A percentile compares a stretch with the other conserved stretches of the same genome.
These are phyloP conservation scores for Troilus luridus DNA, from an alignment of 2,888 invertebrate species.

Conservation along the genomic window DNA sequence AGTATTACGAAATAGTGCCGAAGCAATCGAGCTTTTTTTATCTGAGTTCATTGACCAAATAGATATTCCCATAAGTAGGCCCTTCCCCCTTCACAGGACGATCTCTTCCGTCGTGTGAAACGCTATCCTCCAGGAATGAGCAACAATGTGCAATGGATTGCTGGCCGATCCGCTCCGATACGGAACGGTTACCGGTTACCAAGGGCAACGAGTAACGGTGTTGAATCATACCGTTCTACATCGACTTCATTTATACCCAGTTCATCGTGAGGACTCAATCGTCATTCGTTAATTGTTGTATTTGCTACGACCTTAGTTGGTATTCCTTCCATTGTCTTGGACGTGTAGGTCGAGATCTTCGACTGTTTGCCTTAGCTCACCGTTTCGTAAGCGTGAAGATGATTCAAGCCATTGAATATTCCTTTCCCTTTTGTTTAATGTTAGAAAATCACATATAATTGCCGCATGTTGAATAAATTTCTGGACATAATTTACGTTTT, in stretches of 20 bases:
- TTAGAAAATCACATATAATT: background rate
- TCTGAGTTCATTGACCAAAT: background rate
- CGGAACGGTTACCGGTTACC: conserved; percentile 38
- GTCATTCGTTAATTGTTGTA: background rate
- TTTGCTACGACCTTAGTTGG: background rate
- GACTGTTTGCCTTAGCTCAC: background rate
- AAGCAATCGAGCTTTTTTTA: background rate
- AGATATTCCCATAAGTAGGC: conserved; percentile 27
- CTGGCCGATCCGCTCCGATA: background rate
- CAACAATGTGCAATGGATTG: conserved; percentile 43
- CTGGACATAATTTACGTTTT: too few species aligned
- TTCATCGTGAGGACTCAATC: background rate
- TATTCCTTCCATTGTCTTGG: background rate
- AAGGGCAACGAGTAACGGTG: conserved; percentile 15
- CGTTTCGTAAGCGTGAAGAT: background rate
- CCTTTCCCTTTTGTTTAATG: background rate
- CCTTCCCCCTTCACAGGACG: conserved; percentile 6
- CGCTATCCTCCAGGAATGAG: conserved; percentile 18
- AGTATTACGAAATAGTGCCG: background rate
- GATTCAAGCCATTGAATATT: background rate
- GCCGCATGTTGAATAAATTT: too few species aligned
- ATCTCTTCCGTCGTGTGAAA: background rate
- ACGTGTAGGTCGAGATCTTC: conserved; percentile 9
- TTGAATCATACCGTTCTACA: background rate
- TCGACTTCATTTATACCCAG: background rate